Evolutionary conservation across 2,113 vertebrate species (phyloP), one percentile per base, ranked within the genome.

Genomic region (Actenoides hombroni): DNA sequence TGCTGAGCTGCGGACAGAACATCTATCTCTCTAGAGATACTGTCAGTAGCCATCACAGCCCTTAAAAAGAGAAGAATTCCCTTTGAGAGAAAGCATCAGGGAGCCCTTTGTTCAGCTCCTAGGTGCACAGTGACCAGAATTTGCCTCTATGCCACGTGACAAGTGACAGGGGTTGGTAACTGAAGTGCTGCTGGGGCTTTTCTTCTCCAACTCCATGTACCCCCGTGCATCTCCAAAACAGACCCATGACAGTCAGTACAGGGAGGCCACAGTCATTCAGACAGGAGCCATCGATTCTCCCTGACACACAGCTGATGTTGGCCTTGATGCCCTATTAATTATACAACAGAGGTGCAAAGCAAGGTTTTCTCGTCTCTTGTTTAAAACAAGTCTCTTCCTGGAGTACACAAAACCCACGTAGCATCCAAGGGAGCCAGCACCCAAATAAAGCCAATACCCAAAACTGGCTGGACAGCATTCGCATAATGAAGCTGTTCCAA

Each of bases 391-490:
- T 2, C 54, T 57, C 17, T 53, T 48, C 49, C 33, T 26, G 76
- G 53, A 35, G 42, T 5, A 48, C 19, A 2, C 1, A 8, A 16
- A 37, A 24, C 59, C 29, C 54, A 16, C 0, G 1, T 1, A 49
- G 51, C 37, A 61, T 2, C 46, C 33, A 18, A 10, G 25, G 40
- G 18, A 67, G 20, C 26, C 28, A 33, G 35, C 60, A 54, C 4
- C 39, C 25, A 37, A 6, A 67, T 31, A 13, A 37, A 25, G 29
- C 8, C 17, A 13, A 5, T 5, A 24, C 13, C 44, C 60, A n/a
- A 31, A 12, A 3, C 28, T 37, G 37, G 28, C 49, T 44, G n/a
- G 29, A 6, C 3, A 19, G 44, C 37, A 26, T 13, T 11, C 21
- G 25, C 21, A 0, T 3, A 37, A 20, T 51, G 21, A 29, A 13